A percentile compares a stretch with the other conserved stretches of the same genome.
phyloP scores from a whole-genome alignment of 2,797 vertebrate genomes.

The Brachymystax lenok region DNA sequence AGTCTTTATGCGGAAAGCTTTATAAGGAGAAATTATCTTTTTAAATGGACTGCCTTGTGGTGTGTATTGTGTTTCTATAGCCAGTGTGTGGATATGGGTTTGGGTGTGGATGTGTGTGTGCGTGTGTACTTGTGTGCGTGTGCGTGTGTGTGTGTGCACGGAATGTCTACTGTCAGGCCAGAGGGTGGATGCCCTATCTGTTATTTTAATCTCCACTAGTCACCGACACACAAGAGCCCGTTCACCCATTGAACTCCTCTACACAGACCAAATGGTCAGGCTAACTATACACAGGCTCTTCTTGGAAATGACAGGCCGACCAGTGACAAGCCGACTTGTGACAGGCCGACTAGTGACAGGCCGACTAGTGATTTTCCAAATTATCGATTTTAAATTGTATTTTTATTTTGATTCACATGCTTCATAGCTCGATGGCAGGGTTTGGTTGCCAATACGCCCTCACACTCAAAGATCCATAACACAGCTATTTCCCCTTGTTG shows the following conservation, averaged over 20 bases:
- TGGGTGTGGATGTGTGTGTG: slow-evolving; percentile 46
- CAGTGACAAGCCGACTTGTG: not conserved
- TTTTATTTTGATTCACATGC: slow-evolving; percentile 36
- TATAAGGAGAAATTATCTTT: slow-evolving; percentile 82
- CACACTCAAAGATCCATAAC: slow-evolving; percentile 55
- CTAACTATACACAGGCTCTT: slow-evolving; percentile 55
- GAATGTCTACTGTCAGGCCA: slow-evolving; percentile 65
- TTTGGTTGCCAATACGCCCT: slow-evolving; percentile 40
- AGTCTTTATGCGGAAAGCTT: slow-evolving; percentile 84
- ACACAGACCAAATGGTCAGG: slow-evolving; percentile 70
- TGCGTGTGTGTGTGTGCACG: slow-evolving; percentile 52
- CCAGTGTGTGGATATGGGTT: slow-evolving; percentile 56
- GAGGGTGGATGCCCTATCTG: slow-evolving; percentile 58
- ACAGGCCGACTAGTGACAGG: too few species aligned
- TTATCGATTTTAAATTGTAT: slow-evolving; percentile 29
- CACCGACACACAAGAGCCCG: slow-evolving; percentile 58
- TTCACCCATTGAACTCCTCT: slow-evolving; percentile 51
- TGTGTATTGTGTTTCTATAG: slow-evolving; percentile 77
- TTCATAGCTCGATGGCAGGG: slow-evolving; percentile 52
- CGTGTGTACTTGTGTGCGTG: slow-evolving; percentile 31
- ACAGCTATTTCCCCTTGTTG: slow-evolving; percentile 70
- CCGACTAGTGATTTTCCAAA: slow-evolving; percentile 27
- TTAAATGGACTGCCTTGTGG: slow-evolving; percentile 80
- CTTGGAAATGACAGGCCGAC: slow-evolving; percentile 49
- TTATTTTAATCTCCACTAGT: slow-evolving; percentile 47